Evolutionary conservation across 2,113 vertebrate species (phyloP), one percentile per base, ranked within the genome.

Genomic region (Taurulus bubalis): DNA sequence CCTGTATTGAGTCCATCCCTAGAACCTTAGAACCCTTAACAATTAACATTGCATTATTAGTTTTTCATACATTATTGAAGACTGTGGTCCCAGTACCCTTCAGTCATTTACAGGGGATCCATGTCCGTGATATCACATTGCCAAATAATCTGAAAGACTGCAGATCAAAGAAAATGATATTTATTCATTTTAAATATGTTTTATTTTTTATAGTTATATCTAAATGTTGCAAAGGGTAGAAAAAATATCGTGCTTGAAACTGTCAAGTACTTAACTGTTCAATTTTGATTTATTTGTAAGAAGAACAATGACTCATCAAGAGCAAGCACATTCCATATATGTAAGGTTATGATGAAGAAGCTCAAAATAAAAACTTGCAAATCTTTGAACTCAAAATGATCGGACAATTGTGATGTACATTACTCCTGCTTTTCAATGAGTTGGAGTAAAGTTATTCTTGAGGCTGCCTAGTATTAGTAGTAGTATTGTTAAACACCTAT

Each of bases 31-130:
- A 3, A 68, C 24, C 8, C 8, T 45, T 79, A 20, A 56, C 47
- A 51, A 78, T 71, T 63, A 67, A 51, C 16, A 59, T 58, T 40
- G 30, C 34, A 30, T 78, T 79, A 78, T 86, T 47, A 32, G 77
- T 71, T 0, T 73, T 73, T 75, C 38, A 66, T 75, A 2, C 22
- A 56, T 26, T 53, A 80, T 71, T 80, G 65, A 75, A 2, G 0
- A 30, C 73, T 68, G 71, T 64, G 79, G 72, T 77, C 45, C 71
- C 51, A 85, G 16, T 18, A 36, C 11, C 69, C 62, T 71, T 30
- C 45, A 2, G 67, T 56, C 38, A 73, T 30, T 60, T 51, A 62
- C 36, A 8, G 32, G 30, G 26, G 24, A 72, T 79, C n/a, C 24
- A 42, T 89, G 68, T 75, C 60, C 73, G 72, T 63, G 53, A 65